These are phyloP conservation scores for Upupa epops DNA, from an alignment of 2,113 vertebrate genomes.

Conservation along the genomic window DNA sequence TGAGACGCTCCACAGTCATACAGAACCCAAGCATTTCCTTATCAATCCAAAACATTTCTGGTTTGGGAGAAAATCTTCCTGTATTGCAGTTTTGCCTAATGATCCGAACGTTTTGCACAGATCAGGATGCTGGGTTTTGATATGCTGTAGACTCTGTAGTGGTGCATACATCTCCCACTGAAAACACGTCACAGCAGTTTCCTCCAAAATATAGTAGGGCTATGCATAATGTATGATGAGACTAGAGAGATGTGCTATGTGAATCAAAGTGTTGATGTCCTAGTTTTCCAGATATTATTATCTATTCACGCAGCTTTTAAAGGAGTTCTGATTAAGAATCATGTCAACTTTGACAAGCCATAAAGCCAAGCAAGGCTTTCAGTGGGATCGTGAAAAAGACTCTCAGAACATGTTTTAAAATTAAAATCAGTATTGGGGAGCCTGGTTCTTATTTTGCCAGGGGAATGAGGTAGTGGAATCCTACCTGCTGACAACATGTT, in stretches of 20 bases:
- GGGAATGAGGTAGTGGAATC: background rate
- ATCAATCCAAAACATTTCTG: background rate
- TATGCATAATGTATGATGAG: conserved; percentile 47
- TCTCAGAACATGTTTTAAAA: background rate
- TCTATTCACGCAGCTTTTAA: conserved; percentile 31
- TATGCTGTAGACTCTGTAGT: background rate
- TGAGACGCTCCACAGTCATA: background rate
- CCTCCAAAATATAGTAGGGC: conserved; percentile 45
- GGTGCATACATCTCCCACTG: background rate
- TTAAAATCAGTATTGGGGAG: background rate
- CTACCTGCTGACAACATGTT: background rate
- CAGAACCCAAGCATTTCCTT: background rate
- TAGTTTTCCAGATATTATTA: conserved; percentile 54
- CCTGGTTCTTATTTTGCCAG: background rate
- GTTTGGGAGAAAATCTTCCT: background rate
- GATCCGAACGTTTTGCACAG: background rate
- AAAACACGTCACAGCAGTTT: conserved; percentile 33
- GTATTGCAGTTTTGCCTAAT: background rate
- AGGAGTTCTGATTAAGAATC: conserved; percentile 35
- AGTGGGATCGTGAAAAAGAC: background rate
- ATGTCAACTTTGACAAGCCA: conserved; percentile 17
- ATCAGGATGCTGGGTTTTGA: background rate
- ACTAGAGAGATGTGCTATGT: background rate
- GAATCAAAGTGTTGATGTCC: conserved; percentile 60
- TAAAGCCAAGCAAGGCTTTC: background rate